Base-by-base conservation (phyloP, 2,888 invertebrate genomes). In the Aporophyla lueneburgensis region DNA sequence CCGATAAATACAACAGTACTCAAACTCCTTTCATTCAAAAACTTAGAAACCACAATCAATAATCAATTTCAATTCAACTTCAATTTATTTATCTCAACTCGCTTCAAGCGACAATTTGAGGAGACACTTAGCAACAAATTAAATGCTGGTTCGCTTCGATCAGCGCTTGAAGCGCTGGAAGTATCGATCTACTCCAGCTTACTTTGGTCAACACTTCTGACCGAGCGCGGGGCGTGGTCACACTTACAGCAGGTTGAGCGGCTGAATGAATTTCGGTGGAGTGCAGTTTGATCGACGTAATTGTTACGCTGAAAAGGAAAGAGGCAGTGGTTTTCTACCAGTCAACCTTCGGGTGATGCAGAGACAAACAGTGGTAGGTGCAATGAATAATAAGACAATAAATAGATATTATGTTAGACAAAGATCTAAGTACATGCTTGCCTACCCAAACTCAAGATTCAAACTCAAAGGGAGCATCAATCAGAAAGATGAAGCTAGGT, bases 81-180 rank as follows among this genome's bases (percentile, higher is more conserved):
- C 19, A 12, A 33, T 66, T 14, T 27, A 49, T 63, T 53, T 56
- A 73, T 43, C 54, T 33, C 40, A 63, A 59, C 3, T n/a, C 14
- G 49, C 61, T 62, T 43, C 2, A 70, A 69, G 33, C 69, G 73
- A 83, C 72, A 53, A 74, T 71, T 74, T 73, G 71, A 49, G 72
- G 58, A 40, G 66, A 74, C 77, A 81, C 53, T 81, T 71, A 62
- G 65, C 61, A 80, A 85, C 76, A 72, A 86, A 86, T 86, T 87
- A 82, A 78, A 82, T 33, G 59, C 46, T 75, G 69, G 74, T 65
- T 70, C 68, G 58, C 63, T 74, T 73, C 74, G 58, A 83, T 80
- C 85, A 78, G 71, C 51, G 71, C 71, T 77, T 59, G 46, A 68
- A 68, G 46, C 46, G 33, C 53, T 68, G 46, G 21, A 76, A 76